Evolutionary conservation across 2,113 vertebrate genomes (phyloP).

Genomic region (Ammodramus savannarum): DNA sequence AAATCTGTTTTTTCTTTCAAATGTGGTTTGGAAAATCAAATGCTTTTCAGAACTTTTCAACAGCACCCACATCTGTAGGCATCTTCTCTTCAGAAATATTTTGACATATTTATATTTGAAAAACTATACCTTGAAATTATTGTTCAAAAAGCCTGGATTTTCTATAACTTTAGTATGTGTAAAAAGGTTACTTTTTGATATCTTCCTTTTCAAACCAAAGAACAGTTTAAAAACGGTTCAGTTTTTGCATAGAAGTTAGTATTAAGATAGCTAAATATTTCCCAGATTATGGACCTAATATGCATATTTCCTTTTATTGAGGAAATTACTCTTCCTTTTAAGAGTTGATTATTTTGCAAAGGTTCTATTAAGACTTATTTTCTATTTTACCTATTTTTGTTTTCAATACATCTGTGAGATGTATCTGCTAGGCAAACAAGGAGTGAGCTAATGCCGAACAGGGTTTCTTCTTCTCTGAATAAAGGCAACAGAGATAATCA

Average conservation of each 20-base stretch:
- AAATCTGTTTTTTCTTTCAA: constrained; percentile 52
- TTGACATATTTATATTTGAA: not conserved
- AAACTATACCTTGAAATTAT: not conserved
- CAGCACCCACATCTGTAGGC: constrained; percentile 29
- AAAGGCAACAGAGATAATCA: not conserved
- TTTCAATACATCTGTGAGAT: not conserved
- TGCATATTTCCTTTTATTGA: constrained; percentile 23
- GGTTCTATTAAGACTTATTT: constrained; percentile 34
- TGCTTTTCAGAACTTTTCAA: constrained; percentile 32
- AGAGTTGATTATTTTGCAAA: constrained; percentile 59
- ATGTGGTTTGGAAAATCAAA: constrained; percentile 53
- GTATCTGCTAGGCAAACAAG: not conserved
- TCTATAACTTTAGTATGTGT: not conserved
- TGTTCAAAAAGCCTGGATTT: not conserved
- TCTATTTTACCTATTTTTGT: not conserved
- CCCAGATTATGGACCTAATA: constrained; percentile 48
- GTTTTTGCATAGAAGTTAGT: constrained; percentile 42
- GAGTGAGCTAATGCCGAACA: not conserved
- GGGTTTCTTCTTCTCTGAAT: not conserved
- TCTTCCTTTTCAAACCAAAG: constrained; percentile 37
- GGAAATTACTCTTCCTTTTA: constrained; percentile 9
- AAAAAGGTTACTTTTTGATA: not conserved
- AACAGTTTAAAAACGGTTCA: constrained; percentile 64
- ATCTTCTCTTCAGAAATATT: not conserved
- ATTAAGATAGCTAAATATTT: constrained; percentile 36